Evolutionary conservation across 2,113 vertebrate genomes (phyloP).

Genomic region (Corythoichthys haematopterus): DNA sequence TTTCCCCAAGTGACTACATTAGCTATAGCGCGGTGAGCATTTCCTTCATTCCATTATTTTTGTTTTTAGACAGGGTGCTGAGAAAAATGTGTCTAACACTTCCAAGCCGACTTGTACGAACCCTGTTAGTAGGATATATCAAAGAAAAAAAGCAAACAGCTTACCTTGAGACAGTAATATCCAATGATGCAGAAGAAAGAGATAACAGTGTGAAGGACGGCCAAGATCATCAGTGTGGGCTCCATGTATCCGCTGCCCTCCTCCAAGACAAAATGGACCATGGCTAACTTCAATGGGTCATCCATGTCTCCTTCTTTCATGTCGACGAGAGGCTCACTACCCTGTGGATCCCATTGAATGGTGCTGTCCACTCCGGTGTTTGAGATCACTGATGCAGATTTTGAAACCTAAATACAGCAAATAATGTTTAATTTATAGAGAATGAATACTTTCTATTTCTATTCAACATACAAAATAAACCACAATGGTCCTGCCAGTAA

Average conservation of each 20-base stretch:
- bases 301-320: slow-evolving; percentile 40
- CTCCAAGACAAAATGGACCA: slow-evolving; percentile 88
- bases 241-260: slow-evolving; percentile 98
- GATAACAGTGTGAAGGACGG: slow-evolving; percentile 90
- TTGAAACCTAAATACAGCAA: slow-evolving; percentile 78
- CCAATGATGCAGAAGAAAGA: slow-evolving; percentile 98
- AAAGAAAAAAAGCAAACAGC: neutral
- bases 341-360: slow-evolving; percentile 57
- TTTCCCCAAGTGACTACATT: too few relatives aligned
- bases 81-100: too few relatives aligned
- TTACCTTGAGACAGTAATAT: slow-evolving; percentile 92
- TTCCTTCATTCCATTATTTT: too few relatives aligned
- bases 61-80: too few relatives aligned
- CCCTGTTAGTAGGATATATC: too few relatives aligned
- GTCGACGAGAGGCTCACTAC: slow-evolving; percentile 27
- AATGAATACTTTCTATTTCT: too few relatives aligned
- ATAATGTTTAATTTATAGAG: too few relatives aligned
- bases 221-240: slow-evolving; percentile 85
- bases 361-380: slow-evolving; percentile 35
- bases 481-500: too few relatives aligned
- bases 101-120: too few relatives aligned
- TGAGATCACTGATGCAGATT: slow-evolving; percentile 75
- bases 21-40: too few relatives aligned
- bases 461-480: too few relatives aligned
- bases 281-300: slow-evolving; percentile 54